Base-by-base conservation (phyloP, 2,888 invertebrate species). In the Papilio protenor region DNA sequence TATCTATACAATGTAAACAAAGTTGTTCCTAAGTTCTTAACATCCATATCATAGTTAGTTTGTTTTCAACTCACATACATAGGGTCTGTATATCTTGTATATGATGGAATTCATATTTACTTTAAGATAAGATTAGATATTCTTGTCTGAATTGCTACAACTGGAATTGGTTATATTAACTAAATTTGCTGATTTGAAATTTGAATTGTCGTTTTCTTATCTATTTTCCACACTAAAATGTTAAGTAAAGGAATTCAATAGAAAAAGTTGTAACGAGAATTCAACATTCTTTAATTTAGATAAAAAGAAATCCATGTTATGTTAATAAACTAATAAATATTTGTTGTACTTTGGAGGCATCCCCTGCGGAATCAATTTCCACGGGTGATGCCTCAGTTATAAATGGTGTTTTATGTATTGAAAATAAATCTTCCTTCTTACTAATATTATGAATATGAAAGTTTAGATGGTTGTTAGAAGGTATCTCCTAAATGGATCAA, bases 1-100 rank as follows among this genome's bases (percentile, higher is more conserved):
- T 59, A 8, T 55, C 55, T 66, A 49, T 18, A 76, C 18, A 66
- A 66, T 69, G 45, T 69, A 45, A 69, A 45, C 21, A 69, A 45
- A 66, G 11, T 66, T 66, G 27, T 66, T 2, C 40, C 10, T n/a
- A 45, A 69, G 45, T 12, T 45, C 45, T 21, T 45, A 69, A 45
- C n/a, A 45, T n/a, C 21, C 45, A n/a, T 45, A 12, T 69, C 12
- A n/a, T 12, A 69, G 66, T 21, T 69, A 33, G 27, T 16, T 27
- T 64, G 27, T 64, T 64, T 64, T 33, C 8, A n/a, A 40, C 10
- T 18, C n/a, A n/a, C 23, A 8, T 21, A 18, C 59, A 21, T 12
- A 23, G 14, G 59, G 61, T 14, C 61, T 61, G 5, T 16, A 12
- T 21, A 45, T 12, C 45, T 21, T 33, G 33, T 45, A 45, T 21